Evolutionary conservation across 2,113 vertebrate species (phyloP).

Genomic region (Petroica traversi): DNA sequence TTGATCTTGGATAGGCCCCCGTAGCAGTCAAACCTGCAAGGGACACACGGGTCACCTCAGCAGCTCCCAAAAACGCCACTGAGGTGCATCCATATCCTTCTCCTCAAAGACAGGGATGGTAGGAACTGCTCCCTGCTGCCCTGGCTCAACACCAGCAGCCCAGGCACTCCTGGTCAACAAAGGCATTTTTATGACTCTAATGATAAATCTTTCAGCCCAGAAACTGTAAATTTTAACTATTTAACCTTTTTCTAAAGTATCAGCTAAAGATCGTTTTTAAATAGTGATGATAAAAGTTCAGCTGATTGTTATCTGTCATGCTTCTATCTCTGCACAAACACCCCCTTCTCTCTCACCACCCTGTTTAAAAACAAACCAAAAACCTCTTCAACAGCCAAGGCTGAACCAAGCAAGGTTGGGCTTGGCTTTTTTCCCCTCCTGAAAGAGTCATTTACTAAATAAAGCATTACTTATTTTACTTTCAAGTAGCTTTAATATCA

Average conservation of each 20-base stretch:
- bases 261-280: neutral
- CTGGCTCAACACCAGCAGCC: neutral
- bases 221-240: fast-evolving
- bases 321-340: neutral
- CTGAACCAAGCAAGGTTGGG: neutral
- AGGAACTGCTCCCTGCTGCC: neutral
- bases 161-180: neutral
- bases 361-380: neutral
- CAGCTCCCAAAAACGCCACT: neutral
- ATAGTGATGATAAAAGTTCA: neutral
- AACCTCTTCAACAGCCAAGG: neutral
- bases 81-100: fast-evolving
- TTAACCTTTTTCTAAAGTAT: neutral
- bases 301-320: neutral
- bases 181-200: neutral
- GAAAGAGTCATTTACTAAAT: neutral
- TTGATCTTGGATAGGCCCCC: slow-evolving; percentile 96
- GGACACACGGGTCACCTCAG: neutral
- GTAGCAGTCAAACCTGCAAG: slow-evolving; percentile 84
- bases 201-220: neutral
- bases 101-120: fast-evolving
- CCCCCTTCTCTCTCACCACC: neutral
- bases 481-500: neutral
- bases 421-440: neutral
- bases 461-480: neutral